Percentiles rank a stretch among this genome's conserved stretches.
Evolutionary conservation across 2,113 vertebrate genomes (phyloP).

Genomic region (Paratilapia polleni): DNA sequence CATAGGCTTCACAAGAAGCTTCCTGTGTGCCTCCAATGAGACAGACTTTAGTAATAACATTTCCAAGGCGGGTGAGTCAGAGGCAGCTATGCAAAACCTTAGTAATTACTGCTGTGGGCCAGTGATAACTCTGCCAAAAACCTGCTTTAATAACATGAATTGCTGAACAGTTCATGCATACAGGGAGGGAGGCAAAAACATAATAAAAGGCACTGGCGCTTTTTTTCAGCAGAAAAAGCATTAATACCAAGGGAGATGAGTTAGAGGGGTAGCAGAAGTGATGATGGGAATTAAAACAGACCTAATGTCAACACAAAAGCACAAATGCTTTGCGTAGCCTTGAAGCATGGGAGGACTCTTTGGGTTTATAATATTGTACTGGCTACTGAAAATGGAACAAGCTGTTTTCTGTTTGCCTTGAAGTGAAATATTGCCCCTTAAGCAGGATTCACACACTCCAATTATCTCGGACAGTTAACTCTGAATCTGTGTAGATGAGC

Average conservation of each 20-base stretch:
- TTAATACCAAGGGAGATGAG: slow-evolving; percentile 39
- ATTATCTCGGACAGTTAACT: slow-evolving; percentile 27
- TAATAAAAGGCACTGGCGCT: slow-evolving; percentile 48
- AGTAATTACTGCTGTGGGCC: slow-evolving; percentile 77
- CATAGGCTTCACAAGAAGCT: slow-evolving; percentile 44
- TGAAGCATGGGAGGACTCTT: slow-evolving; percentile 22
- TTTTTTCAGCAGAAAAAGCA: slow-evolving; percentile 38
- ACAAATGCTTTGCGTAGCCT: slow-evolving; percentile 41
- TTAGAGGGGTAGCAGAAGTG: slow-evolving; percentile 21
- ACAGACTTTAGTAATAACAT: slow-evolving; percentile 69
- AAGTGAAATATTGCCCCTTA: slow-evolving; percentile 42
- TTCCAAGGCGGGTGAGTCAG: slow-evolving; percentile 56
- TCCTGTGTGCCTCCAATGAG: slow-evolving; percentile 47
- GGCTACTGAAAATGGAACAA: slow-evolving; percentile 54
- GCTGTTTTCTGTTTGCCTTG: slow-evolving; percentile 54
- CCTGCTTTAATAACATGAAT: slow-evolving; percentile 71
- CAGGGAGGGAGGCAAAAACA: slow-evolving; percentile 50
- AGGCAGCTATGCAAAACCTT: slow-evolving; percentile 71
- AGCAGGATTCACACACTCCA: slow-evolving; percentile 24
- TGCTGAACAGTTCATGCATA: slow-evolving; percentile 59
- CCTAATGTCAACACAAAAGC: slow-evolving; percentile 62
- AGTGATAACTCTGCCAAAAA: slow-evolving; percentile 65
- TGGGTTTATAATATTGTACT: slow-evolving; percentile 41
- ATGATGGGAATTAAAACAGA: slow-evolving; percentile 71
- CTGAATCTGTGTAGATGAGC: slow-evolving; percentile 25